A percentile compares a stretch with the other conserved stretches of the same genome.
These are phyloP conservation scores for Hippocampus kuda DNA, from an alignment of 2,797 vertebrate species.

Conservation along the genomic window DNA sequence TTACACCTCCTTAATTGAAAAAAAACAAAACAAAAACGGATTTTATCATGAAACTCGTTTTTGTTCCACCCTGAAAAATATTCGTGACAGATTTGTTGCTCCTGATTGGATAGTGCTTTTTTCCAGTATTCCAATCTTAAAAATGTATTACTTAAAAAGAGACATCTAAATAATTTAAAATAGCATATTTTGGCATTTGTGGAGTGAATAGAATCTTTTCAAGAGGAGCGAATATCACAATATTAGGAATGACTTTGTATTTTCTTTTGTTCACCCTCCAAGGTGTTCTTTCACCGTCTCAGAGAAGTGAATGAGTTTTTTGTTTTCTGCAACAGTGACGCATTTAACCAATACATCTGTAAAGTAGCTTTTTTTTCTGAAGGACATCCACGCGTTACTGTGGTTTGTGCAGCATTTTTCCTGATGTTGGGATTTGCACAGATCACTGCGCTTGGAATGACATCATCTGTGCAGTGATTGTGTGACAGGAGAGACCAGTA, in stretches of 20 bases:
- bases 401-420: neutral
- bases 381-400: neutral
- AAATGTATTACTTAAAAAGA: neutral
- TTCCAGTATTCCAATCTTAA: neutral
- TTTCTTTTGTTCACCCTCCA: neutral
- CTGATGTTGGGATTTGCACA: neutral
- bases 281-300: neutral
- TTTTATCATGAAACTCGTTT: too few species aligned
- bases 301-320: neutral
- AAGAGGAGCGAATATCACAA: neutral
- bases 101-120: neutral
- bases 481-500: constrained; percentile 35
- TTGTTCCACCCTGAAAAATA: too few species aligned
- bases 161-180: neutral
- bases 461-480: constrained; percentile 38
- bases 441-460: constrained; percentile 27
- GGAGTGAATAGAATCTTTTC: neutral
- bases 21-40: too few species aligned
- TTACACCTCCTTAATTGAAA: too few species aligned
- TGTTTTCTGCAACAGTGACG: neutral
- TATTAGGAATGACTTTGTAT: neutral
- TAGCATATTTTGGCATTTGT: neutral
- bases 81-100: too few species aligned
- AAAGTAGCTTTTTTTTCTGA: neutral
- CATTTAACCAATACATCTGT: neutral